Evolutionary conservation across 2,797 vertebrate species (phyloP).

Genomic region (Aldrovandia affinis): DNA sequence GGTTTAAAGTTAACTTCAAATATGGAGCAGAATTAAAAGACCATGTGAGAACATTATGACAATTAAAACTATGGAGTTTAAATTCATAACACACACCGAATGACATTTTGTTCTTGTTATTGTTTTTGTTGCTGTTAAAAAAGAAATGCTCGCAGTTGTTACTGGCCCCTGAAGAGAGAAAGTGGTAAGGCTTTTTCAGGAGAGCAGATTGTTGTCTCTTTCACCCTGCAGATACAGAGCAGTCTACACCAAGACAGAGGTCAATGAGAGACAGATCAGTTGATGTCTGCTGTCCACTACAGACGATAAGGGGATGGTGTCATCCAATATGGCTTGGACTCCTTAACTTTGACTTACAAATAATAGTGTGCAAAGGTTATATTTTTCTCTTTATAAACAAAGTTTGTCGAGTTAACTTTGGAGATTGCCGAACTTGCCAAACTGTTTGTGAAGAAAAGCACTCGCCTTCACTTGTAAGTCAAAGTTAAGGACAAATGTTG

Average conservation of each 20-base stretch:
- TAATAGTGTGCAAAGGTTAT: background rate
- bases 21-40: background rate
- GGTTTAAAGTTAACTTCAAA: constrained; percentile 5
- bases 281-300: background rate
- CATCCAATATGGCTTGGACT: background rate
- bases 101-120: background rate
- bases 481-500: background rate
- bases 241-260: background rate
- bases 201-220: background rate
- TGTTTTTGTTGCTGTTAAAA: background rate
- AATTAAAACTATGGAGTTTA: background rate
- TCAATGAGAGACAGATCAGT: background rate
- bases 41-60: background rate
- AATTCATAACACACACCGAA: background rate
- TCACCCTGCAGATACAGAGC: background rate
- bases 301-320: background rate
- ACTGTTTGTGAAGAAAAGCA: too few relatives aligned
- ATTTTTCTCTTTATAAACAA: background rate
- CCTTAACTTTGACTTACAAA: background rate
- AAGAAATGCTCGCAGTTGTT: background rate
- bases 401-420: background rate
- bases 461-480: too few relatives aligned
- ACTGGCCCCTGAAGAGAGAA: background rate
- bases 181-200: background rate
- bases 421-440: background rate